Evolutionary conservation across 2,113 vertebrate species (phyloP).

Genomic region (Phyllopteryx taeniolatus): DNA sequence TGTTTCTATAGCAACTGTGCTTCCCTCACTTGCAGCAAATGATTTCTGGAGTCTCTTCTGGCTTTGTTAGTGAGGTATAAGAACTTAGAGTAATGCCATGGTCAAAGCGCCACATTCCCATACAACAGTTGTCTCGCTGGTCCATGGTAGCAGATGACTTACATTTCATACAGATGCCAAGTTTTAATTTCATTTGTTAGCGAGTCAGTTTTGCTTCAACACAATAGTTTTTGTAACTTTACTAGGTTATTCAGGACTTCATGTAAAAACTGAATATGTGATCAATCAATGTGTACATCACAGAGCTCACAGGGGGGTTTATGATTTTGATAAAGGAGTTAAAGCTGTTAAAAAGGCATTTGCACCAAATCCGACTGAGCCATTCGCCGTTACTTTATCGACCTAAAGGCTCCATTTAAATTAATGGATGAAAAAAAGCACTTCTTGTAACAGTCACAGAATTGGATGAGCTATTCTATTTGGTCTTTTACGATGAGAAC

Average conservation of each 20-base stretch:
- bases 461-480: conserved; percentile 11
- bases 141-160: conserved; percentile 14
- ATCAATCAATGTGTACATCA: neutral
- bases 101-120: conserved; percentile 26
- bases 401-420: conserved; percentile 18
- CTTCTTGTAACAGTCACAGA: neutral
- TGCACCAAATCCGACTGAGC: conserved; percentile 1
- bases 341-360: conserved; percentile 2
- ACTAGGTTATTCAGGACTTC: neutral
- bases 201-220: conserved; percentile 2
- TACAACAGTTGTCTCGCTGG: conserved; percentile 12
- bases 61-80: conserved; percentile 24
- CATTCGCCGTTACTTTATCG: conserved; percentile 4
- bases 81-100: conserved; percentile 22
- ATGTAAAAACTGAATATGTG: neutral
- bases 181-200: conserved; percentile 11
- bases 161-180: neutral
- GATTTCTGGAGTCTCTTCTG: conserved; percentile 29
- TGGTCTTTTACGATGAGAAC: conserved; percentile 13
- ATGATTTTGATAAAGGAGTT: neutral
- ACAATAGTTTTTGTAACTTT: neutral
- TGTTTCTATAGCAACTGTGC: conserved; percentile 61
- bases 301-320: neutral
- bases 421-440: neutral
- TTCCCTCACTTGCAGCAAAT: conserved; percentile 26